Percentiles rank a stretch among this genome's conserved stretches.
Evolutionary conservation across 2,888 invertebrate genomes (phyloP).

Genomic region (Portevinia maculata): DNA sequence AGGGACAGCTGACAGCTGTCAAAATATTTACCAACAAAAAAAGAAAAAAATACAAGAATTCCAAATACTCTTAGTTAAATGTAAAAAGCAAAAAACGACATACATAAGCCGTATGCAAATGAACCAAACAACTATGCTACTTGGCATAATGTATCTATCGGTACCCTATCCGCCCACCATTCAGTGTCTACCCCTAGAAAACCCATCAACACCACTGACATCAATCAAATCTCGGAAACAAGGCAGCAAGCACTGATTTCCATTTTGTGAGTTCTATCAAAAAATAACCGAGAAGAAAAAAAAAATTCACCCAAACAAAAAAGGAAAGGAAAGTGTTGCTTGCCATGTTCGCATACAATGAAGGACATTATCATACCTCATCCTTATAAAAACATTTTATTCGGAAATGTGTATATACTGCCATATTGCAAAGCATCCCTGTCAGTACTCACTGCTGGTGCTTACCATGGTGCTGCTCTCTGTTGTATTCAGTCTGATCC

Average conservation of each 20-base stretch:
- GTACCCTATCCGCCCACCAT: constrained; percentile 35
- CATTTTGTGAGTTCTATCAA: constrained; percentile 57
- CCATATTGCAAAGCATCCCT: constrained; percentile 38
- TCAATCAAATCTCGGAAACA: constrained; percentile 71
- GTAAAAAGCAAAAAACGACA: constrained; percentile 16
- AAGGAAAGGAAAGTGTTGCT: constrained; percentile 44
- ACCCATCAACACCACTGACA: constrained; percentile 63
- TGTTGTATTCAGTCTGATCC: constrained; percentile 28
- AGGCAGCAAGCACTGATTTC: constrained; percentile 70
- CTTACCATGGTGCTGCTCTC: constrained; percentile 3
- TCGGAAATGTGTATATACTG: constrained; percentile 26
- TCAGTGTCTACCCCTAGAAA: constrained; percentile 8
- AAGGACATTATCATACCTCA: constrained; percentile 50
- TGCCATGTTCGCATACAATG: constrained; percentile 45
- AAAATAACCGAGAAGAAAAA: constrained; percentile 22
- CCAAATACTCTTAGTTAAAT: neutral
- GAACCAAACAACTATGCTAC: constrained; percentile 59
- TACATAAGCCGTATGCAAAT: constrained; percentile 61
- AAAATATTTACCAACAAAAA: constrained; percentile 79
- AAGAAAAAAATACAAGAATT: constrained; percentile 14
- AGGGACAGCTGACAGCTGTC: constrained; percentile 86
- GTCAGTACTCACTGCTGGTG: constrained; percentile 60
- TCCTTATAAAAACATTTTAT: constrained; percentile 40
- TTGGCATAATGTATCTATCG: constrained; percentile 58
- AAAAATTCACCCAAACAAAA: constrained; percentile 21